Evolutionary conservation across 2,113 vertebrate genomes (phyloP).

Genomic region (Motacilla tschutschensis): DNA sequence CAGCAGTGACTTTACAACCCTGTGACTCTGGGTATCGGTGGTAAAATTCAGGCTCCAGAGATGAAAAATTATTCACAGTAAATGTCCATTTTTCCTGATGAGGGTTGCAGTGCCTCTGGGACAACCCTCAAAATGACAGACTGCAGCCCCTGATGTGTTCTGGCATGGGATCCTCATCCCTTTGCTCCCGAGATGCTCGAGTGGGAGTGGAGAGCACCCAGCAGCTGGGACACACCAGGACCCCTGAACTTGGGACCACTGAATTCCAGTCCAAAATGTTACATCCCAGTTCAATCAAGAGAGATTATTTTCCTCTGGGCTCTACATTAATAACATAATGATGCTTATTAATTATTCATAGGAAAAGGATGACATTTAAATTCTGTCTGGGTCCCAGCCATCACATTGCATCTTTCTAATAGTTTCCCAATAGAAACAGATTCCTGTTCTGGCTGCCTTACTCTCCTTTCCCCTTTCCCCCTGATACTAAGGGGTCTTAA

Average conservation of each 20-base stretch:
- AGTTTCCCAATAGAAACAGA: constrained; percentile 30
- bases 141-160: background rate
- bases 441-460: constrained; percentile 23
- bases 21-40: background rate
- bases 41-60: background rate
- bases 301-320: background rate
- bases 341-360: constrained; percentile 11
- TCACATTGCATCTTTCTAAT: constrained; percentile 2
- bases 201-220: background rate
- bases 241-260: background rate
- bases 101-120: background rate
- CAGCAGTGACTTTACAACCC: background rate
- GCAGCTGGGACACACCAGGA: background rate
- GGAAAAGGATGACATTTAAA: constrained; percentile 17
- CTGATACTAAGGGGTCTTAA: background rate
- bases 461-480: constrained; percentile 21
- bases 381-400: constrained; percentile 26
- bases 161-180: background rate
- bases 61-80: background rate
- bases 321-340: background rate
- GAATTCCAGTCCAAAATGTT: background rate
- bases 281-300: background rate
- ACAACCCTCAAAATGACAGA: background rate
- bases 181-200: fast-evolving
- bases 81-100: background rate